Evolutionary conservation across 2,888 invertebrate genomes (phyloP).

Genomic region (Stenodera caucasica): DNA sequence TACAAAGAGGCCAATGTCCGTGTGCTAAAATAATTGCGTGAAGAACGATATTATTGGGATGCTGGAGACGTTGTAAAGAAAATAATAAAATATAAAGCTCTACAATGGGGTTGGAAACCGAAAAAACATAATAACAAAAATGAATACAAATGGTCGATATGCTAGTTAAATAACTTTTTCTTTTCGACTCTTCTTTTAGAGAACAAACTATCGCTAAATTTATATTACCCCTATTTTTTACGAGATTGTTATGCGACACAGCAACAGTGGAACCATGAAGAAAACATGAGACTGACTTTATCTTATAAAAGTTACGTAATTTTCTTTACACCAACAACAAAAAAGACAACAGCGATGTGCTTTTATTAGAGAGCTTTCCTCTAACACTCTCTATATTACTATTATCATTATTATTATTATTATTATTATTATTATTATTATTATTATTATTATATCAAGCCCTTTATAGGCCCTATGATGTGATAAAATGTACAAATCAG

Average conservation of each 20-base stretch:
- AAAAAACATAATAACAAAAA: conserved; percentile 32
- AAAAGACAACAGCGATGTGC: conserved; percentile 14
- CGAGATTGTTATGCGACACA: conserved; percentile 40
- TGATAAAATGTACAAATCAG: background rate
- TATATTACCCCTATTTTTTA: conserved; percentile 46
- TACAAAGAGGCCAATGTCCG: conserved; percentile 23
- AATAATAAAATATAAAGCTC: conserved; percentile 37
- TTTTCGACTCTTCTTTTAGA: conserved; percentile 29
- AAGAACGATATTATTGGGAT: background rate
- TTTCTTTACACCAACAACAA: conserved; percentile 24
- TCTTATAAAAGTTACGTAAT: conserved; percentile 44
- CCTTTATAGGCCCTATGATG: background rate
- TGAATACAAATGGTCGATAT: conserved; percentile 40
- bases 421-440: no score
- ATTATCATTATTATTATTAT: no score
- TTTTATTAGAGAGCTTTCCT: conserved; percentile 21
- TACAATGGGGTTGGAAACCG: no score
- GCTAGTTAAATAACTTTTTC: conserved; percentile 33
- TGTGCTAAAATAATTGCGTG: conserved; percentile 25
- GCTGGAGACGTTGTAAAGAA: conserved; percentile 14
- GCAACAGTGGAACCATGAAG: conserved; percentile 38
- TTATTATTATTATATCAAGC: no score
- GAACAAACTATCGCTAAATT: conserved; percentile 41
- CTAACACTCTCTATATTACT: background rate
- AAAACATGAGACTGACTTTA: conserved; percentile 42